Evolutionary conservation across 1,140 invertebrate species (phyloP).

Genomic region (Ips typographus): DNA sequence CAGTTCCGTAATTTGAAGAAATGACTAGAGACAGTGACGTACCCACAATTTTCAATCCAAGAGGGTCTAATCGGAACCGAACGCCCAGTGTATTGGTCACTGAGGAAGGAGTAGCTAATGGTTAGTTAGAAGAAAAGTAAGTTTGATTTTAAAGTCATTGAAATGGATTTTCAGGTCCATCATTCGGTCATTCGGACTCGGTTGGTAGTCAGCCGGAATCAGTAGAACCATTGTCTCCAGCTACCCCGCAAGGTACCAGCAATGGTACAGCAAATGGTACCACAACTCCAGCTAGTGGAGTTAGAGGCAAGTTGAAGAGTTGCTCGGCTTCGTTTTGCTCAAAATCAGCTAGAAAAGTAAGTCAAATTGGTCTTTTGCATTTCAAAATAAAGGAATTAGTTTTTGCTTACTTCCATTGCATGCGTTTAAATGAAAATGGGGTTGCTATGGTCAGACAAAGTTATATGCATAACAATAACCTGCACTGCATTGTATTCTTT

Average conservation of each 20-base stretch:
- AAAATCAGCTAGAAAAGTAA: slow-evolving; percentile 68
- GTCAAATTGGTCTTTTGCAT: too few species aligned
- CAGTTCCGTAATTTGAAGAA: neutral
- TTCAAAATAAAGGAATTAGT: too few species aligned
- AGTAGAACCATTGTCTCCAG: slow-evolving; percentile 55
- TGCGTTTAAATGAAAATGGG: too few species aligned
- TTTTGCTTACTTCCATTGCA: too few species aligned
- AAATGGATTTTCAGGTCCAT: slow-evolving; percentile 46
- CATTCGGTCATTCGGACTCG: slow-evolving; percentile 60
- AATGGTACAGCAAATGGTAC: slow-evolving; percentile 20
- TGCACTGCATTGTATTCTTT: too few species aligned
- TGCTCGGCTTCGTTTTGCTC: slow-evolving; percentile 70
- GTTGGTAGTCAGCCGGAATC: slow-evolving; percentile 60
- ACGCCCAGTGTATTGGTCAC: slow-evolving; percentile 72
- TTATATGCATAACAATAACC: too few species aligned
- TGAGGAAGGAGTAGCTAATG: slow-evolving; percentile 61
- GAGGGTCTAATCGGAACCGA: slow-evolving; percentile 57
- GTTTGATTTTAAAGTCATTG: neutral
- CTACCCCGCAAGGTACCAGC: slow-evolving; percentile 46
- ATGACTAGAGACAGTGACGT: slow-evolving; percentile 58
- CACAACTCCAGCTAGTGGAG: slow-evolving; percentile 44
- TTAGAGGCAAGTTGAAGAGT: slow-evolving; percentile 51
- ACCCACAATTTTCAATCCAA: slow-evolving; percentile 74
- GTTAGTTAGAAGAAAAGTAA: slow-evolving; percentile 6
- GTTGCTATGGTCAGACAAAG: too few species aligned